A percentile compares a stretch with the other conserved stretches of the same genome.
Conservation (phyloP, 2,797 vertebrate genomes). For the Meriones psammophilus region DNA sequence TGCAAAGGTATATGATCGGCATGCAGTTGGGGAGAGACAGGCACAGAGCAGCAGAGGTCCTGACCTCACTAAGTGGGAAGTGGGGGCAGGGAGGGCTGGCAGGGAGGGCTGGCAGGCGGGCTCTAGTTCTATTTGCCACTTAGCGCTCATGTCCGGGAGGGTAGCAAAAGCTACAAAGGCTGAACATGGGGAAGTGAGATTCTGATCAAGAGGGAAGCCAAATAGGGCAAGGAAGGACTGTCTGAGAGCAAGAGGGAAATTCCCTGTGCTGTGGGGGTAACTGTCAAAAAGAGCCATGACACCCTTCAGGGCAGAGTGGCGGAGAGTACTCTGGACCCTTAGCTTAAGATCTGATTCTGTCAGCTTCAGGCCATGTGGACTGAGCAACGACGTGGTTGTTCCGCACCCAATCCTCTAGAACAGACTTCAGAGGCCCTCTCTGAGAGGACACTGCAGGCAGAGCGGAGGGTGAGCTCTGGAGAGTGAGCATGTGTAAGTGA, state of each 20-base stretch:
- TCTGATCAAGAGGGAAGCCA: slow-evolving; percentile 62
- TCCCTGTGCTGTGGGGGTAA: not conserved
- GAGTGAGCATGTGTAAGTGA: accelerated
- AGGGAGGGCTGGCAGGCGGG: not conserved
- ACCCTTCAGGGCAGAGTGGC: not conserved
- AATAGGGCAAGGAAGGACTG: not conserved
- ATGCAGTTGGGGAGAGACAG: not conserved
- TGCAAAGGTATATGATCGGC: not conserved
- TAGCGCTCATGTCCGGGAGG: not conserved
- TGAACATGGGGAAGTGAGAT: slow-evolving; percentile 36
- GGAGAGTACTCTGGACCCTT: not conserved
- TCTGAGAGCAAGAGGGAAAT: slow-evolving; percentile 28
- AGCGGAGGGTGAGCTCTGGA: accelerated
- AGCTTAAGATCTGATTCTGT: not conserved
- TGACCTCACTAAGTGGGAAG: not conserved
- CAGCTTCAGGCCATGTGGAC: not conserved
- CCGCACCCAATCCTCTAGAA: not conserved
- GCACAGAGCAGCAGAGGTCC: not conserved
- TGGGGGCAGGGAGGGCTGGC: not conserved
- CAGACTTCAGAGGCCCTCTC: not conserved
- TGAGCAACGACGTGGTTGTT: not conserved
- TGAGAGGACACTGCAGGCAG: not conserved
- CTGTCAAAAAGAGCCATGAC: not conserved
- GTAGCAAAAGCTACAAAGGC: slow-evolving; percentile 43
- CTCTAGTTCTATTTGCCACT: not conserved